Base-by-base conservation (phyloP, 2,888 invertebrate genomes). In the Tiliacea citrago region DNA sequence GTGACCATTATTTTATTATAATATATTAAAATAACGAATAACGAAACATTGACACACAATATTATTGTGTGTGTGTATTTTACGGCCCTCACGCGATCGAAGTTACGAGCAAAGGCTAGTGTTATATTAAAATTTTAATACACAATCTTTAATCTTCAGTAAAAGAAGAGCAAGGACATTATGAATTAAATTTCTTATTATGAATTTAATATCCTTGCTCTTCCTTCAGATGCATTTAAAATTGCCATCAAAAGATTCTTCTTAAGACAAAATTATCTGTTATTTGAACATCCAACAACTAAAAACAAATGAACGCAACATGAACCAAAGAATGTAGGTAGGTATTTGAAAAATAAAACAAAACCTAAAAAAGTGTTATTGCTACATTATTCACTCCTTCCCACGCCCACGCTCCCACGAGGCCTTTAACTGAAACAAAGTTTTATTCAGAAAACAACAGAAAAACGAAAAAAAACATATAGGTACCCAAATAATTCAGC, bases 401-500 rank as follows among this genome's bases (percentile, higher is more conserved):
- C 5, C 39, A 39, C 39, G 5, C 39, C 39, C 39, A 39, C 39
- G 5, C 39, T 39, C n/a, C n/a, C n/a, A n/a, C 39, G 39, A 39
- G 60, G 53, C n/a, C 51, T n/a, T 39, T 18, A 47, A 61, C 6
- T 49, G 49, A 55, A 49, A 68, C n/a, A 35, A 57, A 21, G 16
- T 49, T 51, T 68, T 55, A 42, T 62, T 63, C n/a, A 24, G 24
- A 58, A 58, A 18, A 71, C 2, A 45, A 39, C 1, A 18, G 0
- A 63, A 47, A n/a, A 29, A 13, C 42, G 9, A 58, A n/a, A 42
- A 47, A 61, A 61, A 6, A 24, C 16, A 13, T 24, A 39, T 39
- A 45, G 45, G 35, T 24, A n/a, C 21, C 13, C 18, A 42, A 69
- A 60, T 53, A 67, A 35, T 68, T 75, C 12, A 45, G 55, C 68